phyloP scores from a whole-genome alignment of 2,888 invertebrate genomes.

The Sylvicola fuscatus region DNA sequence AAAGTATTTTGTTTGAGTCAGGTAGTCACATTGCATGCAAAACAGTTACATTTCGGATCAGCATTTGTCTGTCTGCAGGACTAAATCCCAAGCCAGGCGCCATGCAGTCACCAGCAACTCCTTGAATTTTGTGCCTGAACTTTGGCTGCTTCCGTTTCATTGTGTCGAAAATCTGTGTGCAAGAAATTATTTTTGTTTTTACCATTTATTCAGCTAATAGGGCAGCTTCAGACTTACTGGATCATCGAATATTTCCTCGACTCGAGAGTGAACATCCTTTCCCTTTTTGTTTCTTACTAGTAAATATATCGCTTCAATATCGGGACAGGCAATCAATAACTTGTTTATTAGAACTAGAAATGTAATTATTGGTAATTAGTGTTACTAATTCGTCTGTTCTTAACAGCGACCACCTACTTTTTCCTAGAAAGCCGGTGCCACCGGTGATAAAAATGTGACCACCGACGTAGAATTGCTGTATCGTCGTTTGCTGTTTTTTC shows the following conservation, averaged over 20 bases:
- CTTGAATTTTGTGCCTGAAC: conserved; percentile 32
- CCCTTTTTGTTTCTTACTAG: conserved; percentile 36
- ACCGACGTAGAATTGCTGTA: conserved; percentile 35
- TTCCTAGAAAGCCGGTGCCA: conserved; percentile 28
- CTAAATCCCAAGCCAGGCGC: conserved; percentile 29
- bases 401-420: conserved; percentile 11
- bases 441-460: conserved; percentile 39
- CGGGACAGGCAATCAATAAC: conserved; percentile 31
- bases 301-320: conserved; percentile 30
- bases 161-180: conserved; percentile 26
- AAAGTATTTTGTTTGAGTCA: neutral
- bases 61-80: conserved; percentile 23
- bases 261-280: conserved; percentile 38
- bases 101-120: conserved; percentile 32
- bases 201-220: neutral
- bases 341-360: conserved; percentile 31
- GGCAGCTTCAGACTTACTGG: conserved; percentile 30
- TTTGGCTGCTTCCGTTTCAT: conserved; percentile 30
- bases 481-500: conserved; percentile 14
- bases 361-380: neutral
- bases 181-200: neutral
- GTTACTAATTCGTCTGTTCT: neutral
- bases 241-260: conserved; percentile 47
- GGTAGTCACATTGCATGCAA: neutral
- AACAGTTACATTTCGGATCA: conserved; percentile 26